Conservation (phyloP, 2,113 vertebrate genomes). For the Datnioides undecimradiatus region DNA sequence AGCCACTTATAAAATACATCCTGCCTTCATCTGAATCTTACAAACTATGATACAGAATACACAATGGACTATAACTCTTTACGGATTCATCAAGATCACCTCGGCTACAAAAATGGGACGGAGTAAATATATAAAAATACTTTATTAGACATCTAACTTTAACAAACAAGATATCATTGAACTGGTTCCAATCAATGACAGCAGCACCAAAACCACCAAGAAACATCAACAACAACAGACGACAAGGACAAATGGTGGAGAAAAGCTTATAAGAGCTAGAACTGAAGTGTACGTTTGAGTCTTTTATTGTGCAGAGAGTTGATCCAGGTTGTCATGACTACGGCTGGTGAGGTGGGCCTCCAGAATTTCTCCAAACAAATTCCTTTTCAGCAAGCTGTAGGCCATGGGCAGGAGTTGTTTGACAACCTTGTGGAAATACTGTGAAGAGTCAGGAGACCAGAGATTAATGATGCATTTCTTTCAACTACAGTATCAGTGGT, state of each 20-base stretch:
- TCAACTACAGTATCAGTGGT: neutral
- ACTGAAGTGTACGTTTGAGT: conserved; percentile 36
- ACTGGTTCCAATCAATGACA: conserved; percentile 55
- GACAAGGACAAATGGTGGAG: conserved; percentile 42
- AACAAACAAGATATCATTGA: conserved; percentile 60
- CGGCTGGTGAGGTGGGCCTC: conserved; percentile 89
- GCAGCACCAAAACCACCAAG: conserved; percentile 62
- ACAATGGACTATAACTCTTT: neutral
- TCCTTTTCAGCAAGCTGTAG: conserved; percentile 92
- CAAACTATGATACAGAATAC: neutral
- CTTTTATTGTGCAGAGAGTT: conserved; percentile 79
- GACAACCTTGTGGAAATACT: conserved; percentile 98
- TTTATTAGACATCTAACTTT: conserved; percentile 84
- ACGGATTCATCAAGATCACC: neutral
- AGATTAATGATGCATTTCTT: neutral
- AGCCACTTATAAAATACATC: neutral
- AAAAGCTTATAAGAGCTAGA: conserved; percentile 52
- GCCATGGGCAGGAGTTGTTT: conserved; percentile 94
- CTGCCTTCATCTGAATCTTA: neutral
- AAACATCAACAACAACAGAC: conserved; percentile 59
- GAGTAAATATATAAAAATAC: conserved; percentile 65
- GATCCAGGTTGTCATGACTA: conserved; percentile 86
- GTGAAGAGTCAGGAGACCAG: conserved; percentile 4
- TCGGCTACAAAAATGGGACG: neutral
- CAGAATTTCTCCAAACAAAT: conserved; percentile 92